These are phyloP conservation scores for Trileptium ribeirensis DNA, from an alignment of 2,888 invertebrate species.

Conservation along the genomic window DNA sequence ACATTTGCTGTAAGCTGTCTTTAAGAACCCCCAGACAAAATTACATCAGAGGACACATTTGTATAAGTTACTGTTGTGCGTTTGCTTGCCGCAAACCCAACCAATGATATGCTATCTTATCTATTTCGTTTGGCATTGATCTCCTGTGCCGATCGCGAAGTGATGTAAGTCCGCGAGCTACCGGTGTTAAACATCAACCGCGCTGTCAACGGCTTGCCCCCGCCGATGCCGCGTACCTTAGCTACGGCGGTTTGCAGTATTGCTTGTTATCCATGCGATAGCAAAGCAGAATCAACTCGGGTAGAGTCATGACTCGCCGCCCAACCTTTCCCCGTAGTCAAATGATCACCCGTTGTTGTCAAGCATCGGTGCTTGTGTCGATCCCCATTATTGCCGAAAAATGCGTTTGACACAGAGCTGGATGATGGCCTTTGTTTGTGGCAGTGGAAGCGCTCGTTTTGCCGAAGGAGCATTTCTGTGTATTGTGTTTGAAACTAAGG, in stretches of 20 bases:
- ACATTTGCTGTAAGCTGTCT: neutral
- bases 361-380: too few relatives aligned
- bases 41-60: neutral
- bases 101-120: neutral
- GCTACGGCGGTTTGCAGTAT: neutral
- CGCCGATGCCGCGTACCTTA: neutral
- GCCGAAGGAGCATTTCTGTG: neutral
- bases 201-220: neutral
- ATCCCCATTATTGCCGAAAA: too few relatives aligned
- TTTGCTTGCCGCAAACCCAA: neutral
- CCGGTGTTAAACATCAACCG: neutral
- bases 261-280: neutral
- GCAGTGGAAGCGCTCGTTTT: neutral
- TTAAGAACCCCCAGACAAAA: neutral
- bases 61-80: neutral
- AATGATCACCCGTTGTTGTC: neutral
- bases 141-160: neutral
- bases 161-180: neutral
- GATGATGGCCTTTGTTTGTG: neutral
- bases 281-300: neutral
- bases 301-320: neutral
- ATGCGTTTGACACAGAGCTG: neutral
- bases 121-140: neutral
- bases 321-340: neutral
- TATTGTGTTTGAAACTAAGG: neutral